Evolutionary conservation across 2,113 vertebrate species (phyloP).

Genomic region (Pseudopipra pipra): DNA sequence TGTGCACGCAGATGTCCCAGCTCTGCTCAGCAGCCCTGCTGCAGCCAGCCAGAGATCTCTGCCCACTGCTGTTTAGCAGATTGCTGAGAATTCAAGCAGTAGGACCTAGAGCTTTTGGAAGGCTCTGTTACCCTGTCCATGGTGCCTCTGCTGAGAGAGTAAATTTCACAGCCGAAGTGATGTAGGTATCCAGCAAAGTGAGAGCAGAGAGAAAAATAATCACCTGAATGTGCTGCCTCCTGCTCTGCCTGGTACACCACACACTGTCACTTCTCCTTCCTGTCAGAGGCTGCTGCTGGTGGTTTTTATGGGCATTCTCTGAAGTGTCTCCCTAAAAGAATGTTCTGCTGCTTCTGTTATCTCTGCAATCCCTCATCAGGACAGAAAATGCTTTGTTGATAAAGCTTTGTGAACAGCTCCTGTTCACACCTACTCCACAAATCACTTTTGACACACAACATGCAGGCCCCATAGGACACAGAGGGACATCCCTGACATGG

Average conservation of each 20-base stretch:
- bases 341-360: neutral
- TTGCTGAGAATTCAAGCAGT: neutral
- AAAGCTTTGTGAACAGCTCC: neutral
- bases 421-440: conserved; percentile 22
- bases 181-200: neutral
- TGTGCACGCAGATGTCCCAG: neutral
- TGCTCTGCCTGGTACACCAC: neutral
- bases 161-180: neutral
- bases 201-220: neutral
- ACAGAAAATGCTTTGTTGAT: neutral
- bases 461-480: accelerated
- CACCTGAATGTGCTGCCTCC: neutral
- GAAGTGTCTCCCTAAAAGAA: neutral
- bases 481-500: neutral
- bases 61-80: neutral
- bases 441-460: neutral
- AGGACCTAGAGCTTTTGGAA: neutral
- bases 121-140: neutral
- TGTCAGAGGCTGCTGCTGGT: neutral
- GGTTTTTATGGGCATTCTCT: neutral
- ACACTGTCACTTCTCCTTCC: neutral
- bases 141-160: neutral
- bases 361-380: neutral
- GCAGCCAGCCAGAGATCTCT: neutral
- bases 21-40: neutral